phyloP scores from a whole-genome alignment of 2,888 invertebrate genomes.

The Caenorhabditis sp. region DNA sequence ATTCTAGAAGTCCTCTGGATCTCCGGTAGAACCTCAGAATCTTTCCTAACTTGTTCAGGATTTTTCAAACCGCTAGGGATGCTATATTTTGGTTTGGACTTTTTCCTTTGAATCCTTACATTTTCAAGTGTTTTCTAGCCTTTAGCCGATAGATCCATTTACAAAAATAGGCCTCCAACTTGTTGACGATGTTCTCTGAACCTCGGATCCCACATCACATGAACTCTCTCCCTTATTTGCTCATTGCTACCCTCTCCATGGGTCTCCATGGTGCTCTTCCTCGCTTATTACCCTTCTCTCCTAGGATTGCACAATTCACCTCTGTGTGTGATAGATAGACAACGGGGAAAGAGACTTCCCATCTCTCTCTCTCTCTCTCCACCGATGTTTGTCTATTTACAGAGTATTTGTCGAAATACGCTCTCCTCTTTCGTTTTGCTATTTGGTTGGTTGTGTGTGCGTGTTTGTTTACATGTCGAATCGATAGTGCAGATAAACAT shows the following conservation, averaged over 20 bases:
- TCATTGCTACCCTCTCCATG: constrained; percentile 22
- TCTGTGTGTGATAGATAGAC: constrained; percentile 7
- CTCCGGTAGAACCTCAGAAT: too few relatives aligned
- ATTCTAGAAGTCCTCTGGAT: too few relatives aligned
- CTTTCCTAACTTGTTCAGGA: too few relatives aligned
- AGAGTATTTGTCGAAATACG: constrained; percentile 63
- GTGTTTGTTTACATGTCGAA: constrained; percentile 70
- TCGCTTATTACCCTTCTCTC: neutral
- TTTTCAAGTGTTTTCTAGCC: too few relatives aligned
- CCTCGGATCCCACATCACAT: constrained; percentile 4
- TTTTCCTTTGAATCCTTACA: too few relatives aligned
- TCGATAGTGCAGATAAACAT: constrained; percentile 71
- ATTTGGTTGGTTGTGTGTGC: constrained; percentile 23
- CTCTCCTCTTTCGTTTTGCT: constrained; percentile 24
- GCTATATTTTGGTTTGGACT: too few relatives aligned
- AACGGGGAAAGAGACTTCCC: constrained; percentile 14
- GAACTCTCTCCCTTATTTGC: constrained; percentile 21
- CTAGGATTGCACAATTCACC: constrained; percentile 8
- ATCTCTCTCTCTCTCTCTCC: constrained; percentile 28
- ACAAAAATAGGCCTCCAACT: neutral
- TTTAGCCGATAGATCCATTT: too few relatives aligned
- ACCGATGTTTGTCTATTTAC: constrained; percentile 60
- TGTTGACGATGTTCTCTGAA: constrained; percentile 19
- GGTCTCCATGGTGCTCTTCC: constrained; percentile 17
- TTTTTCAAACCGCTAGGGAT: too few relatives aligned